These are phyloP conservation scores for Caenorhabditis briggsae DNA, from an alignment of 1,140 invertebrate genomes.

Conservation along the genomic window DNA sequence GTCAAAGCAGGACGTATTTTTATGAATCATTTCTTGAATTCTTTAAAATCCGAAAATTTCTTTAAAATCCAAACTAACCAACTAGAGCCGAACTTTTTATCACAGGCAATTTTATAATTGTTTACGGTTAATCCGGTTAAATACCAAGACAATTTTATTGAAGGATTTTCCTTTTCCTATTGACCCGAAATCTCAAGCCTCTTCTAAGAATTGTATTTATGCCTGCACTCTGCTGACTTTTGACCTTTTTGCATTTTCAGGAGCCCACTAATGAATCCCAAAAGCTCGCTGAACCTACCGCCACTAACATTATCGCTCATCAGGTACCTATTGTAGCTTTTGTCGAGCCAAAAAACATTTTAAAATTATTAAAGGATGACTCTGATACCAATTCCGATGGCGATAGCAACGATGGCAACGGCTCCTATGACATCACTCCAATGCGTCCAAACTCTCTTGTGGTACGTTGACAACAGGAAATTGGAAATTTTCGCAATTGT, in stretches of 20 bases:
- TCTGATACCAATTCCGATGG: slow-evolving; percentile 45
- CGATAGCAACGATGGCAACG: slow-evolving; percentile 39
- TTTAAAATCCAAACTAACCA: too few species aligned
- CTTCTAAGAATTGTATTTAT: too few species aligned
- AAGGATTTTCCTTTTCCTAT: too few species aligned
- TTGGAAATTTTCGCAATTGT: not conserved
- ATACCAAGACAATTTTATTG: too few species aligned
- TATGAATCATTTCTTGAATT: too few species aligned
- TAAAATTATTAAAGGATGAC: slow-evolving; percentile 3
- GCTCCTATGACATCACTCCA: slow-evolving; percentile 39
- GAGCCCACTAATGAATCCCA: slow-evolving; percentile 51
- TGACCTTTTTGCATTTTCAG: slow-evolving; percentile 18
- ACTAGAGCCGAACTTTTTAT: too few species aligned
- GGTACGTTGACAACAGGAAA: not conserved
- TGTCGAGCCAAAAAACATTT: not conserved
- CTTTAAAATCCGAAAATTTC: too few species aligned
- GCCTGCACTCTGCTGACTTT: too few species aligned
- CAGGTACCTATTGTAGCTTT: not conserved
- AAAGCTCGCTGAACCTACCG: slow-evolving; percentile 47
- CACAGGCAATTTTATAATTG: too few species aligned
- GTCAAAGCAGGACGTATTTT: too few species aligned
- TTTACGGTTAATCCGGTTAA: too few species aligned
- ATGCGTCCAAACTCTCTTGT: slow-evolving; percentile 34
- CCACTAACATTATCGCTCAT: slow-evolving; percentile 43
- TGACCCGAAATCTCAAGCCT: too few species aligned